phyloP scores from a whole-genome alignment of 2,888 invertebrate species.

The Macrosiphum euphorbiae region DNA sequence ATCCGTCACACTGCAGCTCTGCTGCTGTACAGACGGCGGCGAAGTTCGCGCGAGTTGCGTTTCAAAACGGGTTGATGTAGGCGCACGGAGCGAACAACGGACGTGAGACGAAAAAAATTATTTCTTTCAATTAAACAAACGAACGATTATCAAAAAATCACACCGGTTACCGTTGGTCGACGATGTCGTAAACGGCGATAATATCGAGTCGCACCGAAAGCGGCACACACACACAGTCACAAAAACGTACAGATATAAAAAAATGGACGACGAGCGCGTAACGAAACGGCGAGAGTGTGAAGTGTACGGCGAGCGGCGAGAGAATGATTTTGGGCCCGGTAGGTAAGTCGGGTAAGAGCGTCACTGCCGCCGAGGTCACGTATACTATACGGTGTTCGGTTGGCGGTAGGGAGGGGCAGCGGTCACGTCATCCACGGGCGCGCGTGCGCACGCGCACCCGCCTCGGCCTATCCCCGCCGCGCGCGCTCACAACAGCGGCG shows the following conservation, averaged over 20 bases:
- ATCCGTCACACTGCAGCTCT: background rate
- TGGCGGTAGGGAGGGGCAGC: background rate
- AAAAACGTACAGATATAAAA: constrained; percentile 33
- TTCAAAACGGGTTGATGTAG: background rate
- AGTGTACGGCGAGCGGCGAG: constrained; percentile 27
- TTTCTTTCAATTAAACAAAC: background rate
- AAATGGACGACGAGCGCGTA: constrained; percentile 57
- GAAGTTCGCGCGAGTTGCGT: background rate
- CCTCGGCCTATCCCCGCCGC: background rate
- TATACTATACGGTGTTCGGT: background rate
- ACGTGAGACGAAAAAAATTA: background rate
- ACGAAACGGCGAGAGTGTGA: background rate
- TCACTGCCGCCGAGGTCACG: constrained; percentile 60
- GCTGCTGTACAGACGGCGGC: background rate
- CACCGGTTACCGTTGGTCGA: background rate
- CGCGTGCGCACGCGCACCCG: background rate
- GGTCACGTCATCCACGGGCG: constrained; percentile 52
- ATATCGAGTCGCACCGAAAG: background rate
- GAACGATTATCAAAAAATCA: background rate
- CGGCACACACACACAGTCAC: background rate
- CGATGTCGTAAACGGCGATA: background rate
- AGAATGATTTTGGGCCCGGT: constrained; percentile 48
- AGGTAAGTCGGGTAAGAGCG: constrained; percentile 36
- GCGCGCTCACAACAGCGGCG: background rate
- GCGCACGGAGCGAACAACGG: background rate